Base-by-base conservation (phyloP, 2,888 invertebrate species). In the Noctua janthina region DNA sequence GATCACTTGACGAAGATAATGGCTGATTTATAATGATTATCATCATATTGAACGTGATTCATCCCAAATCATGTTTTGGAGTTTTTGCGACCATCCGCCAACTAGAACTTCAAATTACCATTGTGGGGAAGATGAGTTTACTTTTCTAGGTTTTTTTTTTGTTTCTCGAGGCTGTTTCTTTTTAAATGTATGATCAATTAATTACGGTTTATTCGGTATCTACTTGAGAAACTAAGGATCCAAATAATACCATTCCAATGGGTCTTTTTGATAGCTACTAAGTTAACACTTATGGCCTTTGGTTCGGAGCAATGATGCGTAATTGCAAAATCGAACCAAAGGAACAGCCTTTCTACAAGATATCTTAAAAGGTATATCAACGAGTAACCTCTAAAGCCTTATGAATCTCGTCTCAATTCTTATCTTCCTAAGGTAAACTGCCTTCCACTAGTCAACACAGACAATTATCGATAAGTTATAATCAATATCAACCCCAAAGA, bases 1-100 rank as follows among this genome's bases (percentile, higher is more conserved):
- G 95, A 95, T 95, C 94, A 93, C 92, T 93, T 91, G 91, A 86
- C 84, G 86, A 88, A 94, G 95, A 95, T 96, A 95, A 94, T 94
- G 91, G 87, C 90, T 95, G 95, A 95, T 95, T 95, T 95, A 95
- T 95, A 94, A 94, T 94, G 94, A 95, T 95, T 94, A 95, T 94
- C 93, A 93, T 95, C 93, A 92, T 94, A 95, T 95, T 93, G 93
- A 94, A 94, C 92, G 92, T 92, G 94, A 94, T 91, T 95, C 94
- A 93, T 92, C 91, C 92, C 94, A 94, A 94, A 94, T 94, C 93
- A 93, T 91, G 92, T 89, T 91, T 89, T 80, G 88, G n/a, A 76
- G 73, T 90, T 90, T 88, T 90, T 88, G 89, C 88, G 82, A 79
- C 66, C 74, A 74, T 79, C 70, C 73, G 74, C 79, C 74, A 75